Conservation (phyloP, 2,888 invertebrate species). For the Galeopsomyia nigrocyanea region DNA sequence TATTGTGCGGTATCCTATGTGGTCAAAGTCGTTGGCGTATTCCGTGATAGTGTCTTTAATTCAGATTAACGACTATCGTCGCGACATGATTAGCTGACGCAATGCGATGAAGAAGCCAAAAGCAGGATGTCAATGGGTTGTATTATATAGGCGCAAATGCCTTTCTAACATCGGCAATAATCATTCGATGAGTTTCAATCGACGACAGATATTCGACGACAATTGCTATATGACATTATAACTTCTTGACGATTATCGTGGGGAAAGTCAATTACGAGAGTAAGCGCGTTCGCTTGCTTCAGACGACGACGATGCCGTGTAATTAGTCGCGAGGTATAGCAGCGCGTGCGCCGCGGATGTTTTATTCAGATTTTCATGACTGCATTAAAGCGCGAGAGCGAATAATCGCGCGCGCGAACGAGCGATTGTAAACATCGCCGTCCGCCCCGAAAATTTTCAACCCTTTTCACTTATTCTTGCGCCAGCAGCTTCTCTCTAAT, state of each 20-base stretch:
- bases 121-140: neutral
- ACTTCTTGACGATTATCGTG: too few species aligned
- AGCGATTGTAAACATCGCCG: constrained; percentile 20
- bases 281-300: neutral
- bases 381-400: constrained; percentile 42
- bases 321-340: constrained; percentile 35
- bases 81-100: neutral
- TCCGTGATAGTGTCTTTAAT: too few species aligned
- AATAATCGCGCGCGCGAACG: neutral
- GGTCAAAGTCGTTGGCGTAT: too few species aligned
- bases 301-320: constrained; percentile 1
- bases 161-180: neutral
- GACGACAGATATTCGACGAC: too few species aligned
- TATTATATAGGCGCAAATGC: neutral
- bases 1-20: too few species aligned
- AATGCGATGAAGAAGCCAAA: neutral
- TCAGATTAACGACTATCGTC: neutral
- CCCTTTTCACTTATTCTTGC: constrained; percentile 27
- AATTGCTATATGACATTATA: too few species aligned
- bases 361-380: constrained; percentile 48
- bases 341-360: constrained; percentile 12
- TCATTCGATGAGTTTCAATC: too few species aligned
- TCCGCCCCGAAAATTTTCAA: neutral
- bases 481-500: constrained; percentile 19
- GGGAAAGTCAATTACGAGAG: constrained; percentile 39